phyloP scores from a whole-genome alignment of 1,140 invertebrate genomes.

The Hermetia illucens region DNA sequence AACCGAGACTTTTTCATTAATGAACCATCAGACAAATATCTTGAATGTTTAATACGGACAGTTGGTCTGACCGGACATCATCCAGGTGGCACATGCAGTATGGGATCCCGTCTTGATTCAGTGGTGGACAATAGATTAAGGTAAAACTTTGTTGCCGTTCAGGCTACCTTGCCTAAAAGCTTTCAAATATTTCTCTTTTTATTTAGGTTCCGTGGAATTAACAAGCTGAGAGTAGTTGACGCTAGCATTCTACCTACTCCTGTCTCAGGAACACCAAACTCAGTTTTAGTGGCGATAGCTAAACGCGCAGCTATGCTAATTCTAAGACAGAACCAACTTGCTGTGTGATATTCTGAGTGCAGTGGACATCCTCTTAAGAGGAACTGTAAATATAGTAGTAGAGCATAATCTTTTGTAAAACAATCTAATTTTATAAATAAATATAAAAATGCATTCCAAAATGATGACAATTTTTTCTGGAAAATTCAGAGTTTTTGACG shows the following conservation, averaged over 20 bases:
- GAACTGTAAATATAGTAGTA: no score
- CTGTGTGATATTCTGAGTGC: not conserved
- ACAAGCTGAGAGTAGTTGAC: conserved; percentile 49
- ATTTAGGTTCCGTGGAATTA: conserved; percentile 44
- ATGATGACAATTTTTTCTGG: no score
- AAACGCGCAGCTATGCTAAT: conserved; percentile 48
- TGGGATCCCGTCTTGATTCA: conserved; percentile 32
- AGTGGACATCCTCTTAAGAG: no score
- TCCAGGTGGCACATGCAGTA: conserved; percentile 48
- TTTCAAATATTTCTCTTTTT: not conserved
- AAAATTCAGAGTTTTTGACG: no score
- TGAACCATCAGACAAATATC: conserved; percentile 37
- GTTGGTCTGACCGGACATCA: conserved; percentile 52
- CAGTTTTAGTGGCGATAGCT: conserved; percentile 47
- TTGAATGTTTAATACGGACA: conserved; percentile 49
- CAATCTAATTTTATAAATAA: no score
- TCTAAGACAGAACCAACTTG: conserved; percentile 6
- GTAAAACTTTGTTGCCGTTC: conserved; percentile 8
- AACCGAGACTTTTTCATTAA: conserved; percentile 18
- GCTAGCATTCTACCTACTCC: conserved; percentile 55
- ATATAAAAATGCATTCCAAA: no score
- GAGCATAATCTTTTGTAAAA: no score
- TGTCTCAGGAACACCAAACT: conserved; percentile 52
- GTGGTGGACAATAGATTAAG: conserved; percentile 37
- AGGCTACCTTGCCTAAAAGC: conserved; percentile 10